Conservation (phyloP, 2,113 vertebrate genomes). For the Carassius carassius region DNA sequence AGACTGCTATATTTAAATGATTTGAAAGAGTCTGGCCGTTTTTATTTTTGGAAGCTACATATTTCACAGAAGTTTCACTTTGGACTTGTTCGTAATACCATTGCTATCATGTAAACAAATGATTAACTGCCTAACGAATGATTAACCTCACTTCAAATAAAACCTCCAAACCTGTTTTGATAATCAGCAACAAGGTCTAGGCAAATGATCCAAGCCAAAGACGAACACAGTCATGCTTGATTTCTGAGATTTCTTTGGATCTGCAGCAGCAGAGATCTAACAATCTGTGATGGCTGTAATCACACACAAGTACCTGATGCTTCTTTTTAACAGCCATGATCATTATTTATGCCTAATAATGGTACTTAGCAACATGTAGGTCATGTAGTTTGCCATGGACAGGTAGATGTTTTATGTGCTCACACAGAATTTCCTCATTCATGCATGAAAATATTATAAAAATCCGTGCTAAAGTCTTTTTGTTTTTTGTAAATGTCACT, state of each 20-base stretch:
- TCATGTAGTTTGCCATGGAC: background rate
- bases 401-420: background rate
- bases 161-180: background rate
- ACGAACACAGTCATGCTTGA: background rate
- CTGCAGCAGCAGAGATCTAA: background rate
- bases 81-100: background rate
- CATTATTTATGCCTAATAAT: background rate
- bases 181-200: conserved; percentile 26
- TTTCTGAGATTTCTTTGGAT: conserved; percentile 1
- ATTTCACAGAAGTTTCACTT: background rate
- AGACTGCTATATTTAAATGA: conserved; percentile 18
- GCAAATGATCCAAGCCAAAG: conserved; percentile 14
- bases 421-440: background rate
- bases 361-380: background rate
- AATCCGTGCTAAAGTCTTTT: background rate
- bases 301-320: background rate
- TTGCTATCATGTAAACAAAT: conserved; percentile 39
- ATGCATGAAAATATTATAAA: background rate
- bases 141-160: conserved; percentile 43
- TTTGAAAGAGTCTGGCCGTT: background rate
- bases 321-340: background rate
- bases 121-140: conserved; percentile 42
- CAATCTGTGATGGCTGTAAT: background rate
- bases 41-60: background rate
- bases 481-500: background rate